Evolutionary conservation across 2,888 invertebrate species (phyloP).

Genomic region (Thymelicus acteon): DNA sequence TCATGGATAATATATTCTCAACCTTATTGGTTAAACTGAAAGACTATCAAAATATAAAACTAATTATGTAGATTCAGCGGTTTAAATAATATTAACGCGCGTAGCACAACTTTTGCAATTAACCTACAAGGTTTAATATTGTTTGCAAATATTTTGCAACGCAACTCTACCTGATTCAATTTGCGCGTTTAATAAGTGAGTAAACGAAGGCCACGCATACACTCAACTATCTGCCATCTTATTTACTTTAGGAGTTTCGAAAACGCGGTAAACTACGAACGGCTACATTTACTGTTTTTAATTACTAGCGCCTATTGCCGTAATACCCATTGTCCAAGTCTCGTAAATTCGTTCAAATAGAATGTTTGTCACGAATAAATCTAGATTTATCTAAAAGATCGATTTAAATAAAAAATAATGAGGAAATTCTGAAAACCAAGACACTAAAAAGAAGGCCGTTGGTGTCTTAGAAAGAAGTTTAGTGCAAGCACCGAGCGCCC

Average conservation of each 20-base stretch:
- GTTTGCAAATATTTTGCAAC: slow-evolving; percentile 41
- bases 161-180: slow-evolving; percentile 24
- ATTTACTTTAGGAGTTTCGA: slow-evolving; percentile 1
- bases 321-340: too few relatives aligned
- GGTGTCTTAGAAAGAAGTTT: slow-evolving; percentile 8
- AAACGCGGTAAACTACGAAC: slow-evolving; percentile 4
- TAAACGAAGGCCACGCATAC: slow-evolving; percentile 25
- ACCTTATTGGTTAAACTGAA: not conserved
- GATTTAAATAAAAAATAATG: slow-evolving; percentile 3
- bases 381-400: not conserved
- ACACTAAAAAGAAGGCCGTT: slow-evolving; percentile 14
- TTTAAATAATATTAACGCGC: slow-evolving; percentile 5
- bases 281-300: not conserved
- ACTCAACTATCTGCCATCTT: slow-evolving; percentile 24
- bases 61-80: not conserved
- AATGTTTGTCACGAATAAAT: not conserved
- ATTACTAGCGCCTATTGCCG: not conserved
- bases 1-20: slow-evolving; percentile 2
- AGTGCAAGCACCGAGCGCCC: slow-evolving; percentile 4
- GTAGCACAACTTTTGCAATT: slow-evolving; percentile 35
- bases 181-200: slow-evolving; percentile 27
- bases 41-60: not conserved
- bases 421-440: slow-evolving; percentile 22
- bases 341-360: not conserved
- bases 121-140: slow-evolving; percentile 39